Evolutionary conservation across 1,140 invertebrate genomes (phyloP).

Genomic region (Eriosoma lanigerum): DNA sequence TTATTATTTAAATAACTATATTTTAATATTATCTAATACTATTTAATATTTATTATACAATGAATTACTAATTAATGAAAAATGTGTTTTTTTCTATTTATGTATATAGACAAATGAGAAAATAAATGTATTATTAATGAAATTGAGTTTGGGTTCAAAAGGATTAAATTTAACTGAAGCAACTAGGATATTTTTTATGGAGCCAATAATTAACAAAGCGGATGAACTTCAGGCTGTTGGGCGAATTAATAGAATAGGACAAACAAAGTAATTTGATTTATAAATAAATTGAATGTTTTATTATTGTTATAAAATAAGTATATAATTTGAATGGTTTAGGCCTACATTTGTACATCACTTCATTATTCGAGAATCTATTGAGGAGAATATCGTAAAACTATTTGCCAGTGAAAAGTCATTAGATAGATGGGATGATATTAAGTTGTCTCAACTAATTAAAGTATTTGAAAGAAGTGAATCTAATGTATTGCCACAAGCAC

Average conservation of each 20-base stretch:
- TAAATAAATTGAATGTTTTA: constrained; percentile 77
- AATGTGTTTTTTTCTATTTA: constrained; percentile 7
- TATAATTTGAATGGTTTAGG: neutral
- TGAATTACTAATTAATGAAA: too few species aligned
- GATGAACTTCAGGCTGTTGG: constrained; percentile 79
- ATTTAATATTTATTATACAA: neutral
- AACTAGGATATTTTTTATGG: constrained; percentile 74
- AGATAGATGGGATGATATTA: constrained; percentile 23
- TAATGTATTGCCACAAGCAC: neutral
- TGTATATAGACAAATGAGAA: constrained; percentile 55
- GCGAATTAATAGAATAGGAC: constrained; percentile 76
- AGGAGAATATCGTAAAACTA: constrained; percentile 29
- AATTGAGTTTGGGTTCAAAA: constrained; percentile 70
- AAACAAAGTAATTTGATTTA: constrained; percentile 66
- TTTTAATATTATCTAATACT: neutral
- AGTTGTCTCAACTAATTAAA: constrained; percentile 8
- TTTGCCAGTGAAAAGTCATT: neutral
- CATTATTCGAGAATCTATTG: constrained; percentile 27
- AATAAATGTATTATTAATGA: constrained; percentile 70
- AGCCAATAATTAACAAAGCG: constrained; percentile 73
- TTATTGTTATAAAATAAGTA: constrained; percentile 62
- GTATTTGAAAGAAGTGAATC: constrained; percentile 37
- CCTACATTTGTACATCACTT: constrained; percentile 42
- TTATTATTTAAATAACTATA: too few species aligned
- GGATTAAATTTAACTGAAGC: constrained; percentile 80